Percentiles rank a stretch among this genome's conserved stretches.
Evolutionary conservation across 2,797 vertebrate species (phyloP).

Genomic region (Corythornis leucogaster): DNA sequence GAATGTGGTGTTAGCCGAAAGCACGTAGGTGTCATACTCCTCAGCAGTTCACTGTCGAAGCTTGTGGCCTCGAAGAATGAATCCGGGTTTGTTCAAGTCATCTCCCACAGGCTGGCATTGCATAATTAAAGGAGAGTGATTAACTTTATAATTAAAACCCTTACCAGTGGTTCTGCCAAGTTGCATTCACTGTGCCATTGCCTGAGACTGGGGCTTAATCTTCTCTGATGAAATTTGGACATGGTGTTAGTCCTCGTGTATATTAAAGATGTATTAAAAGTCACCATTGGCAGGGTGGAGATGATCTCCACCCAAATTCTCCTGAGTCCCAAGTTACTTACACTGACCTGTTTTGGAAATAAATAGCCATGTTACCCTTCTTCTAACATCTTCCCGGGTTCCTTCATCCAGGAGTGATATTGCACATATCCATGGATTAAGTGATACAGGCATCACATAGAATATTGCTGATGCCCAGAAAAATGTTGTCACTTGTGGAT

Average conservation of each 20-base stretch:
- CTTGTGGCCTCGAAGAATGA: not conserved
- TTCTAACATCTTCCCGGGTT: not conserved
- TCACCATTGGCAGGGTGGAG: not conserved
- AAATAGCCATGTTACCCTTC: not conserved
- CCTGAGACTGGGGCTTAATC: not conserved
- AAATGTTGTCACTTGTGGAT: not conserved
- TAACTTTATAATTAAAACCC: not conserved
- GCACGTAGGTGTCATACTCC: fast-evolving
- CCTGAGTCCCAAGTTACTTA: not conserved
- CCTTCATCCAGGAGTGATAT: not conserved
- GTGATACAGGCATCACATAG: not conserved
- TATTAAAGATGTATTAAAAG: not conserved
- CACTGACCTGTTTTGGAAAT: not conserved
- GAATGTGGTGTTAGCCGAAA: not conserved
- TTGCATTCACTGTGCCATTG: not conserved
- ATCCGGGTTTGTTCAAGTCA: not conserved
- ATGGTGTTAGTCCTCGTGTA: not conserved
- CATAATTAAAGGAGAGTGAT: not conserved
- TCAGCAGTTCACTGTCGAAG: not conserved
- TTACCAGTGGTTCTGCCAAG: not conserved
- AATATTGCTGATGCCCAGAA: not conserved
- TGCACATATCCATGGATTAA: not conserved
- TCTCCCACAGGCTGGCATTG: not conserved
- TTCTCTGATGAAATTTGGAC: not conserved
- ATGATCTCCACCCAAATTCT: not conserved